Evolutionary conservation across 2,888 invertebrate genomes (phyloP), one percentile per base, ranked within the genome.

Genomic region (Andrena hattorfiana): DNA sequence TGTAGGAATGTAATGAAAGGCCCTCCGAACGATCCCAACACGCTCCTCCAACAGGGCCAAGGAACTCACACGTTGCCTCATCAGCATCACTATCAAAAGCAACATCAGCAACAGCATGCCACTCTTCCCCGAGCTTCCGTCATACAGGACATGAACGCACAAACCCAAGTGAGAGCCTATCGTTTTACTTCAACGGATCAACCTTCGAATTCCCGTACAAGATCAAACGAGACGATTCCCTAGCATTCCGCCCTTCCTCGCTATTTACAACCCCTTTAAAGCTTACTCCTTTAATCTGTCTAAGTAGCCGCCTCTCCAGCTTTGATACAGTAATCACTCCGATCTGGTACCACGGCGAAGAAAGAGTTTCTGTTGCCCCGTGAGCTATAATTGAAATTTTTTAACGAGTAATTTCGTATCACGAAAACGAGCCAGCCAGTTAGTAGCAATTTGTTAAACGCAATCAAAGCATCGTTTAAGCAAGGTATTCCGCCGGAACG

Each of bases 21-120:
- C 0, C 95, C 96, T 74, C 96, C 96, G 4, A 94, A 94, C 69
- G 96, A 95, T 83, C 94, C 96, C 23, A 96, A 96, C 91, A 77
- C 94, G 81, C 75, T 92, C 69, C 87, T 92, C 70, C 90, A 91
- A 85, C 92, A 93, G 87, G 92, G 92, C 72, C 93, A 93, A 86
- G 91, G 92, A 84, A 93, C 92, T 81, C 92, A 93, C 82, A 93
- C 94, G 79, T 85, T 93, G 82, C 94, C 95, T 81, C 94, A 95
- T 77, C 94, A 94, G 83, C 94, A 94, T 81, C 90, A 89, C 82
- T 94, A 94, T 77, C 92, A 93, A 74, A 93, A 94, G 85, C 93
- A 93, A 77, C 94, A 92, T 83, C 92, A 90, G 90, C 95, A 95
- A 93, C 95, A 95, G 92, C 95, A 95, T 91, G 95, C 93, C 92